Base-by-base conservation (phyloP, 2,888 invertebrate species). In the Volucella bombylans region DNA sequence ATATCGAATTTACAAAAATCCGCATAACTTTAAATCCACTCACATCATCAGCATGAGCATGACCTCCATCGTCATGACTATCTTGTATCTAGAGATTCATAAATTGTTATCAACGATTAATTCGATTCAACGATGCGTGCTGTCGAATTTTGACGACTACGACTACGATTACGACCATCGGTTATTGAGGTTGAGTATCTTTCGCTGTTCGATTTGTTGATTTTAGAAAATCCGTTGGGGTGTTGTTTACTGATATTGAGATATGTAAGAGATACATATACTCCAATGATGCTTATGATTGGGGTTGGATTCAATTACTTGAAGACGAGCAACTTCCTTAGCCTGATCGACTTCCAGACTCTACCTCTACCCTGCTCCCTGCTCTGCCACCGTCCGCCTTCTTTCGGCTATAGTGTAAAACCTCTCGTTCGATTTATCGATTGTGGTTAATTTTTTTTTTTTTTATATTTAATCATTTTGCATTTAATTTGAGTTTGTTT, bases 51-150 rank as follows among this genome's bases (percentile, higher is more conserved):
- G 45, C 64, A 54, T 73, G 54, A 55, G 14, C 71, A 31, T 71
- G 49, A 50, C 41, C 52, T 50, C 47, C 8, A n/a, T 31, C 55
- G 14, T 41, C 15, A 52, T 41, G 61, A 15, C 38, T 68, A 1
- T n/a, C 31, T 31, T 4, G 31, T 31, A 31, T 31, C 6, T 31
- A 39, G 14, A 52, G 55, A 57, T 78, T 65, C 64, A 79, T 79
- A 79, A 79, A 79, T 65, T 79, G 61, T 72, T 79, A 79, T 79
- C 72, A 79, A 72, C 72, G 71, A 72, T 59, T 72, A 79, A 79
- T 72, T 72, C 61, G 52, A 72, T 61, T 59, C 67, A 72, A 15
- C 65, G 71, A 71, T 72, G 59, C 65, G 41, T 67, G 54, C 79
- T 31, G 50, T 54, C 59, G 45, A 43, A n/a, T 65, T 45, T 54